A percentile compares a stretch with the other conserved stretches of the same genome.
Evolutionary conservation across 2,888 invertebrate species (phyloP).

Genomic region (Lacanobia oleracea): DNA sequence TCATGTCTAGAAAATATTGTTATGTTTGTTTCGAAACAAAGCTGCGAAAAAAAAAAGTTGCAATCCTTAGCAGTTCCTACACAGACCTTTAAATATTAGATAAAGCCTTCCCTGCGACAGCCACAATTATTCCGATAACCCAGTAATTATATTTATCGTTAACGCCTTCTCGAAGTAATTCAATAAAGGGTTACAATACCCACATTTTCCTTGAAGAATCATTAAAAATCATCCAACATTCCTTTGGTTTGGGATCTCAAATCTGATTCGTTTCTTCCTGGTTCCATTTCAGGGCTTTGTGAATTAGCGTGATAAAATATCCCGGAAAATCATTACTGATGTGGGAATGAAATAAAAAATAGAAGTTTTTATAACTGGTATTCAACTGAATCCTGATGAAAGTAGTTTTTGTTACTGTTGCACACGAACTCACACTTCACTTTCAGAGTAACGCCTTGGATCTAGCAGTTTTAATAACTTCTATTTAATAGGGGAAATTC

Average conservation of each 20-base stretch:
- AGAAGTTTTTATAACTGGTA: too few relatives aligned
- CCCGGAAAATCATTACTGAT: not conserved
- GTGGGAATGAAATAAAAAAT: too few relatives aligned
- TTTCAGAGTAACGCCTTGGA: too few relatives aligned
- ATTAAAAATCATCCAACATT: slow-evolving; percentile 45
- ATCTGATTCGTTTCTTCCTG: slow-evolving; percentile 33
- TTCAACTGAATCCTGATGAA: too few relatives aligned
- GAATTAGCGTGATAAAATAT: slow-evolving; percentile 12
- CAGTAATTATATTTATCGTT: slow-evolving; percentile 35
- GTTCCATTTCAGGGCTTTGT: slow-evolving; percentile 17
- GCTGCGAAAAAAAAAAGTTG: not conserved
- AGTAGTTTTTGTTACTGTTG: too few relatives aligned
- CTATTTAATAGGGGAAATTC: too few relatives aligned
- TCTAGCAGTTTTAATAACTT: too few relatives aligned
- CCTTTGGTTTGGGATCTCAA: slow-evolving; percentile 11
- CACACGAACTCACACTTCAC: too few relatives aligned
- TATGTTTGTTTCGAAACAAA: too few relatives aligned
- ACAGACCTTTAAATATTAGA: not conserved
- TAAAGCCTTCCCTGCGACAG: too few relatives aligned
- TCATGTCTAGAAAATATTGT: too few relatives aligned
- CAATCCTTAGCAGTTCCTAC: not conserved
- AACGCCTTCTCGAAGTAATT: slow-evolving; percentile 19
- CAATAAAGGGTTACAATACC: slow-evolving; percentile 26
- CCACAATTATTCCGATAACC: slow-evolving; percentile 12
- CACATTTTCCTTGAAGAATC: slow-evolving; percentile 21